Conservation (phyloP, 1,140 invertebrate genomes). For the Pogonognathellus flavescens region DNA sequence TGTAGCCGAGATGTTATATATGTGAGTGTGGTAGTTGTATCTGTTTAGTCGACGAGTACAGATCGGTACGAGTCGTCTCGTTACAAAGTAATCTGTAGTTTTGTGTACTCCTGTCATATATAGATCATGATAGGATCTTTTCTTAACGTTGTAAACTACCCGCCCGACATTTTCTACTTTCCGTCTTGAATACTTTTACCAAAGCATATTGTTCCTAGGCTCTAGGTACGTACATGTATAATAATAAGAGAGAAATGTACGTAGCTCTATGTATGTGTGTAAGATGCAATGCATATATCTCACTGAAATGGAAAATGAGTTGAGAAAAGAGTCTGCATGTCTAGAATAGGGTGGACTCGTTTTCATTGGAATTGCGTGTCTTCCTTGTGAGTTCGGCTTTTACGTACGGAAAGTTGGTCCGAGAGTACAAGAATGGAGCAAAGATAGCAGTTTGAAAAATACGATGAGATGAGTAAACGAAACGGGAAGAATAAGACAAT, state of each 20-base stretch:
- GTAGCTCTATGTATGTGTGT: neutral
- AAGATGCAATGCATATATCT: neutral
- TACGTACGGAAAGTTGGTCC: constrained; percentile 17
- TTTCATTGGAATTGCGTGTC: neutral
- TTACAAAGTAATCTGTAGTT: constrained; percentile 44
- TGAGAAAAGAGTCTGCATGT: constrained; percentile 31
- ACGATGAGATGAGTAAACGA: constrained; percentile 20
- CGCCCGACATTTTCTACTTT: constrained; percentile 35
- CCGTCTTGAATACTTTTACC: neutral
- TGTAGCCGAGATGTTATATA: too few species aligned
- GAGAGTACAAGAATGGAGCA: neutral
- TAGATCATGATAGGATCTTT: constrained; percentile 44
- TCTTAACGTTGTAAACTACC: constrained; percentile 7
- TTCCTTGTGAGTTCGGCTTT: constrained; percentile 1
- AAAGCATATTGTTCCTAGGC: neutral
- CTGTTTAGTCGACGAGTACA: too few species aligned
- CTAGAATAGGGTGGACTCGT: constrained; percentile 35
- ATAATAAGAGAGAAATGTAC: too few species aligned
- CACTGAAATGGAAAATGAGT: neutral
- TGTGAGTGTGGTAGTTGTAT: too few species aligned
- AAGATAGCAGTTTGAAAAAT: constrained; percentile 1
- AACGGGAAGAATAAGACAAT: constrained; percentile 16
- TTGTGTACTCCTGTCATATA: constrained; percentile 31
- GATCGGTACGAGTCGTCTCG: constrained; percentile 1
- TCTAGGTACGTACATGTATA: neutral